A percentile compares a stretch with the other conserved stretches of the same genome.
Evolutionary conservation across 2,888 invertebrate genomes (phyloP).

Genomic region (Cephus nigrinus): DNA sequence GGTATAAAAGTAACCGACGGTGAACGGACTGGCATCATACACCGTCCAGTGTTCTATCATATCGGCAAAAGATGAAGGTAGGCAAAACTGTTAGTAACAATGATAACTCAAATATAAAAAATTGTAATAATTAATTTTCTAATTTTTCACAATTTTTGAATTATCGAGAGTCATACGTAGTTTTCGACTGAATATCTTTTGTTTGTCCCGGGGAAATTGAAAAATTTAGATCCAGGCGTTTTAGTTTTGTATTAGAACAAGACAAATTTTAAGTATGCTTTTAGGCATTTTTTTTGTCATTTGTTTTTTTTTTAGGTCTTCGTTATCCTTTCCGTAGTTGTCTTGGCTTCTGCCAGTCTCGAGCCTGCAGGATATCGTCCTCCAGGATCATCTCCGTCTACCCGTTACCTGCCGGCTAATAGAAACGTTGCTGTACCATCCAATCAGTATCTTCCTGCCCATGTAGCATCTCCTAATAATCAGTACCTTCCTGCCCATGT

Average conservation of each 20-base stretch:
- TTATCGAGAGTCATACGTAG: conserved; percentile 8
- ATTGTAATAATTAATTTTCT: too few relatives aligned
- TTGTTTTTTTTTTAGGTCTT: conserved; percentile 29
- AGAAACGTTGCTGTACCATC: conserved; percentile 35
- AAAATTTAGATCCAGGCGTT: too few relatives aligned
- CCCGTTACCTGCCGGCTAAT: conserved; percentile 32
- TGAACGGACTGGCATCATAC: conserved; percentile 14
- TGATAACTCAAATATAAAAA: too few relatives aligned
- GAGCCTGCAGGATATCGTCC: conserved; percentile 50
- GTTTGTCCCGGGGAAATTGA: not conserved
- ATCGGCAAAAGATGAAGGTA: too few relatives aligned
- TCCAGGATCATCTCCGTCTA: conserved; percentile 36
- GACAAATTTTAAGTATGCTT: not conserved
- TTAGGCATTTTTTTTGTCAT: conserved; percentile 7
- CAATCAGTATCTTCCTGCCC: conserved; percentile 64
- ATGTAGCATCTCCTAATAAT: conserved; percentile 34
- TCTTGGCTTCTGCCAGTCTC: conserved; percentile 42
- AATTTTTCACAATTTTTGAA: not conserved
- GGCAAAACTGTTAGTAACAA: too few relatives aligned
- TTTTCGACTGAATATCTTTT: conserved; percentile 2
- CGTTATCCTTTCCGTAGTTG: conserved; percentile 35
- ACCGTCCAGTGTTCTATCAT: too few relatives aligned
- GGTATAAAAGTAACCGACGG: conserved; percentile 18
- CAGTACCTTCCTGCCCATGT: conserved; percentile 66
- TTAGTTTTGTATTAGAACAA: too few relatives aligned